Conservation (phyloP, 23 tunicate genomes). For the Phallusia fumigata region DNA sequence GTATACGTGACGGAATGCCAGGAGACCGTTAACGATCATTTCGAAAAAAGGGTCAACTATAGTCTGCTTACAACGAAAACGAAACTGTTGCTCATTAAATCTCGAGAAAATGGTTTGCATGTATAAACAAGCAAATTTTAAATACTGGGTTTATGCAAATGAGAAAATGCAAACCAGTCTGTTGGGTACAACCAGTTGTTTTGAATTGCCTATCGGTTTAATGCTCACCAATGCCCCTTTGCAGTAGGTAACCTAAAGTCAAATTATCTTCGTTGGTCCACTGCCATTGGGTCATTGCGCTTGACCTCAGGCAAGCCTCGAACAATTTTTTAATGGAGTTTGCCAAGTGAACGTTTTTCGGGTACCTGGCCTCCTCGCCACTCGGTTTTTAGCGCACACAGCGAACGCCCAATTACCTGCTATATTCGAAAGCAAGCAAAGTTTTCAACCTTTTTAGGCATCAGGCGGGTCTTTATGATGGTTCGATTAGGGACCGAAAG, state of each 20-base stretch:
- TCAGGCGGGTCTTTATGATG: not conserved
- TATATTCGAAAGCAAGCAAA: not conserved
- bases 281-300: not conserved
- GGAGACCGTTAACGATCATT: no score
- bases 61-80: no score
- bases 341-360: not conserved
- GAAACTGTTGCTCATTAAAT: no score
- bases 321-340: not conserved
- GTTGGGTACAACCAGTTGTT: not conserved
- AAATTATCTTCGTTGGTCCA: not conserved
- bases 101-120: no score
- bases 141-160: no score
- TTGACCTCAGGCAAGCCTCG: not conserved
- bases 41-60: no score
- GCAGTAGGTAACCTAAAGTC: not conserved
- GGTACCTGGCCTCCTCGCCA: no score
- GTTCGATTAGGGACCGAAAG: not conserved
- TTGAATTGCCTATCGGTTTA: not conserved
- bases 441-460: not conserved
- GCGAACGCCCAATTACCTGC: no score
- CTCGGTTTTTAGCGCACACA: no score
- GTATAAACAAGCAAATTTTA: no score
- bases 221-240: not conserved
- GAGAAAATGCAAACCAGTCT: not conserved
- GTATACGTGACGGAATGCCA: no score